Base-by-base conservation (phyloP, 2,797 vertebrate genomes). In the Danionella dracula region DNA sequence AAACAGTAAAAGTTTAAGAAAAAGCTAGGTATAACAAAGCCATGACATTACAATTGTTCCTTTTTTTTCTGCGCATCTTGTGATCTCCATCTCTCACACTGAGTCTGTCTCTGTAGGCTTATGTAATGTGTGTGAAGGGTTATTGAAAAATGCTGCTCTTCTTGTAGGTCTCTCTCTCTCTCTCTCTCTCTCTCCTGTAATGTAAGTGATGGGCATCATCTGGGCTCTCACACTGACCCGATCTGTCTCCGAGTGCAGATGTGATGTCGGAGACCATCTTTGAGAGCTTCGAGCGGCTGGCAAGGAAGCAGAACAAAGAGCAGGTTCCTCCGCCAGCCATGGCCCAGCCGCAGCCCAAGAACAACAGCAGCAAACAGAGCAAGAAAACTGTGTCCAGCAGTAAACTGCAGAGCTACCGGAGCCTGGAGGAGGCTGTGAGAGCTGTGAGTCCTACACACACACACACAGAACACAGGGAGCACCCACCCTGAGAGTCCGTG, bases 291-390 rank as follows among this genome's bases (percentile, higher is more conserved):
- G 94, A 96, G 81, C 92, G 89, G 76, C 75, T 90, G 5, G 77
- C 67, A 32, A 95, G 93, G 80, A 91, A 89, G 74, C 93, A 92
- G 83, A 96, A 93, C 83, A 97, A 97, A 82, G 96, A 98, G 79
- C 95, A 97, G 81, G 93, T 97, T 7, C 95, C 96, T 0, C 95
- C 94, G 0, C 78, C 86, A 3, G 23, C 23, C 6, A n/a, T n/a
- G 0, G 74, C 75, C 0, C 85, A 90, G 38, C 27, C 84, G 4
- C 88, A 85, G 16, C 87, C 65, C 40, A 91, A 92, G 68, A 76
- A 80, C 2, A 76, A 71, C 0, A 1, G 72, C 0, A 85, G 66
- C 1, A 94, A 90, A 75, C 80, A 68, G 0, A 8, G 77, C 0
- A 96, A 89, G 84, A 96, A 92, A 41, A 6, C 72, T 0, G 4